Conservation (phyloP, 2,888 invertebrate species). For the Morinoia aosen region DNA sequence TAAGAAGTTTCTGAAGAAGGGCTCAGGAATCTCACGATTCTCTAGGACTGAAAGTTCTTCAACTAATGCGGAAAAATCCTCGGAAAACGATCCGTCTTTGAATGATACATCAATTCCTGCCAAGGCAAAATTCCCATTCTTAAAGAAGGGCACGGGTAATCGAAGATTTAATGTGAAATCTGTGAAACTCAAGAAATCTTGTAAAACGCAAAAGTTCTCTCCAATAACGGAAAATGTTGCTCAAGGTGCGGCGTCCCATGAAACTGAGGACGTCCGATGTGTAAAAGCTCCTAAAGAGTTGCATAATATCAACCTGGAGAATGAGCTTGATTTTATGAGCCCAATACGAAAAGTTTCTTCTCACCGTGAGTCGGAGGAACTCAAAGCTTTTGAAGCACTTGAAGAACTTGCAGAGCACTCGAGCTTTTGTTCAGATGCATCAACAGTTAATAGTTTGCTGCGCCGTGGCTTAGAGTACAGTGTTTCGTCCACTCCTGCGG, state of each 20-base stretch:
- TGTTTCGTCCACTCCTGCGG: slow-evolving; percentile 56
- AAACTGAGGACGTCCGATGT: neutral
- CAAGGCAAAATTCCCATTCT: slow-evolving; percentile 32
- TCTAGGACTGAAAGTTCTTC: slow-evolving; percentile 28
- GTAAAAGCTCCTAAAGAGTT: neutral
- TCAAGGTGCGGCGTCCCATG: neutral
- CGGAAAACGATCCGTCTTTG: neutral
- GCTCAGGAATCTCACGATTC: slow-evolving; percentile 59
- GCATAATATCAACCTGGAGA: neutral
- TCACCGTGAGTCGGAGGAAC: slow-evolving; percentile 25
- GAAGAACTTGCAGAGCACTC: slow-evolving; percentile 64
- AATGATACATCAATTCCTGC: neutral
- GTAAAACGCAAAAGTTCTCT: neutral
- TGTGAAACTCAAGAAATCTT: slow-evolving; percentile 16
- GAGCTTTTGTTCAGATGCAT: slow-evolving; percentile 65
- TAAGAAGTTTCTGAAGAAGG: slow-evolving; percentile 57
- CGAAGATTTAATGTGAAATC: slow-evolving; percentile 4
- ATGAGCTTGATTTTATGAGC: neutral
- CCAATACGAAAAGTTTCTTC: neutral
- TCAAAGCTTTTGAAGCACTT: slow-evolving; percentile 61
- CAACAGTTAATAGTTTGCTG: slow-evolving; percentile 61
- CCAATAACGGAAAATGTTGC: neutral
- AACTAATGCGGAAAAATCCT: slow-evolving; percentile 36
- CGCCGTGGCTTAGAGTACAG: slow-evolving; percentile 45
- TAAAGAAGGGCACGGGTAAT: slow-evolving; percentile 17